These are phyloP conservation scores for Papilio gigon DNA, from an alignment of 2,888 invertebrate genomes.

Conservation along the genomic window DNA sequence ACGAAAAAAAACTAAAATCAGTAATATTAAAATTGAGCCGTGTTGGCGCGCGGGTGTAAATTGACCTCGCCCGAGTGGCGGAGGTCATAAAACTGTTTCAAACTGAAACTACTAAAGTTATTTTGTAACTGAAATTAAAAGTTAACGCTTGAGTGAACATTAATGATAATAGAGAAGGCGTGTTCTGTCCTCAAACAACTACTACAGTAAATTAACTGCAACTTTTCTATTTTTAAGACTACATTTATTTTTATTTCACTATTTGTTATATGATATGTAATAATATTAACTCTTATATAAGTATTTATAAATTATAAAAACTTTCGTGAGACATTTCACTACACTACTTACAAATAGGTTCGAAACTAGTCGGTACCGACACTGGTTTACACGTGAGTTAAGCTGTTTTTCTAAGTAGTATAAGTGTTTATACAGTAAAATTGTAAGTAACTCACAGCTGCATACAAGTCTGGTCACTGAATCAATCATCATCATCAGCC, in stretches of 20 bases:
- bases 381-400: too few relatives aligned
- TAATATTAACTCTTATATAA: neutral
- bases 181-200: conserved; percentile 46
- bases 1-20: too few relatives aligned
- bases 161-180: conserved; percentile 41
- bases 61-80: neutral
- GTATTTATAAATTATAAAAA: neutral
- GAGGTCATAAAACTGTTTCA: conserved; percentile 25
- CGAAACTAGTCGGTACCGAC: too few relatives aligned
- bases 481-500: too few relatives aligned
- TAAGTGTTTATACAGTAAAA: too few relatives aligned
- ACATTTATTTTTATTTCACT: neutral
- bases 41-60: too few relatives aligned
- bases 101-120: conserved; percentile 28
- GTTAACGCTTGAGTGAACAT: conserved; percentile 21
- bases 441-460: too few relatives aligned
- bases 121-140: conserved; percentile 25
- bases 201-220: conserved; percentile 47
- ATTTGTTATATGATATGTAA: too few relatives aligned
- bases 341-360: too few relatives aligned
- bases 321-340: neutral
- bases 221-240: conserved; percentile 45
- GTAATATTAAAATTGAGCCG: conserved; percentile 2
- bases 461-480: too few relatives aligned
- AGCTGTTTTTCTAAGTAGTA: too few relatives aligned